Base-by-base conservation (phyloP, 2,113 vertebrate genomes). In the Halichoerus grypus region DNA sequence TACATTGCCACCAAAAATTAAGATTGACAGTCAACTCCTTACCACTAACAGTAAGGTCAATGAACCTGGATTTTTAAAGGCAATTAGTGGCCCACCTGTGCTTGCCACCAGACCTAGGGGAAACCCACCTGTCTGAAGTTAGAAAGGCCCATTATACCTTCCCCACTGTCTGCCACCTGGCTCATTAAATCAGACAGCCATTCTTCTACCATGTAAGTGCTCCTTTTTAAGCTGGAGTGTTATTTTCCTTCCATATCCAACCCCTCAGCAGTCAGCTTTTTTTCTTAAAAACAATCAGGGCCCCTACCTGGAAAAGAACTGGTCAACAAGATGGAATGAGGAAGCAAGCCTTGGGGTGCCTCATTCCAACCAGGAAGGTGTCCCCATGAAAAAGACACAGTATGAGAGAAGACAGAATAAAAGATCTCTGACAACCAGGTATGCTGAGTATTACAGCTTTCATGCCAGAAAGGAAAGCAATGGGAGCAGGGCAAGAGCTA, bases 11-110 rank as follows among this genome's bases (percentile, higher is more conserved):
- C 51, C 33, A 74, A 96, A 97, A 95, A 72, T 83, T 91, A 77
- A 93, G 84, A 94, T 15, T 82, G 82, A 96, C 84, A 94, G 80
- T 63, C 76, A 93, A 9, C 71, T 77, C 33, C 71, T 82, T 79
- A 86, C 61, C 42, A 72, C 46, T 87, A 87, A 95, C 80, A 88
- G 24, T 42, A 97, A 96, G 93, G 72, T 92, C 91, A 96, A 88
- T 24, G 77, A 91, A 65, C 65, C 57, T 96, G 91, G 33, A 91
- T 83, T 96, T 97, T 93, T 93, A 93, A 94, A 97, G 86, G 88
- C 93, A 98, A 85, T 97, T 95, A 97, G 79, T 82, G 49, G 80
- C 72, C 95, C 97, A 96, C 88, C 96, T 97, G 97, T 88, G 91
- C 71, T 72, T 97, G 57, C 97, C 91, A 94, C 57, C 55, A 92